These are phyloP conservation scores for Colius striatus DNA, from an alignment of 2,113 vertebrate genomes.

Conservation along the genomic window DNA sequence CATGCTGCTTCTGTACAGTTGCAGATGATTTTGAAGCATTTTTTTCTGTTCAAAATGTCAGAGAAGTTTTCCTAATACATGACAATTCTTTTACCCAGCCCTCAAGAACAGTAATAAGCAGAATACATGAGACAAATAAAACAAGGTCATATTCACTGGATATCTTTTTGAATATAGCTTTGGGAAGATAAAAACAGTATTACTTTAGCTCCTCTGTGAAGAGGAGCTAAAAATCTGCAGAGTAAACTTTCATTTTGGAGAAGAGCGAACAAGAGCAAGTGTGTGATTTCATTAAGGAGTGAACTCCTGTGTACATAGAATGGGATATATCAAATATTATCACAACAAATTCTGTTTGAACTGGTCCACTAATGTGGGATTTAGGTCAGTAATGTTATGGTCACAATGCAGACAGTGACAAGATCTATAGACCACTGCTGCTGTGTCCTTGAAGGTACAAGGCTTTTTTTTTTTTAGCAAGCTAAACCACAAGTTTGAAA, in stretches of 20 bases:
- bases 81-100: not conserved
- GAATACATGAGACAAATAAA: not conserved
- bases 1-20: not conserved
- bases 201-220: not conserved
- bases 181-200: not conserved
- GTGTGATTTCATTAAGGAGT: not conserved
- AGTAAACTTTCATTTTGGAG: not conserved
- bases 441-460: not conserved
- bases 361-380: not conserved
- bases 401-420: not conserved
- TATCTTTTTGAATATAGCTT: not conserved
- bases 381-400: not conserved
- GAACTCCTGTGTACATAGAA: not conserved
- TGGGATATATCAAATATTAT: not conserved
- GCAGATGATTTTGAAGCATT: not conserved
- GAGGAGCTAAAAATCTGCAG: not conserved
- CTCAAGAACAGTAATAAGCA: not conserved
- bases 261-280: not conserved
- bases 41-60: not conserved
- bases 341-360: not conserved
- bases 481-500: not conserved
- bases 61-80: not conserved
- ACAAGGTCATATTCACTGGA: not conserved
- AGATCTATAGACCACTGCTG: not conserved
- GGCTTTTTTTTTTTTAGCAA: not conserved